phyloP scores from a whole-genome alignment of 1,140 invertebrate genomes.

The Aphis gossypii region DNA sequence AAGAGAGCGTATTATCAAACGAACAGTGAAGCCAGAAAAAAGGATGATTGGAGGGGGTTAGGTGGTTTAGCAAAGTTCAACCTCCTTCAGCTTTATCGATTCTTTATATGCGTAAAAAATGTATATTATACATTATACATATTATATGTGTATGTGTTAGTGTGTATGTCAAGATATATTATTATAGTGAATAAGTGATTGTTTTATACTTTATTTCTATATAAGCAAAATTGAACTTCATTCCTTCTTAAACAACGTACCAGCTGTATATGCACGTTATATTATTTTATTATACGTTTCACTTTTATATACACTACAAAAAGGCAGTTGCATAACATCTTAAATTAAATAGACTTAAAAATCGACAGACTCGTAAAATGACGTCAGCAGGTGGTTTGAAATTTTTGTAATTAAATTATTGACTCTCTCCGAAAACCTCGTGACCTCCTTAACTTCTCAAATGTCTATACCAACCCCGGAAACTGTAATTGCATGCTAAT shows the following conservation, averaged over 20 bases:
- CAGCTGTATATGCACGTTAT: neutral
- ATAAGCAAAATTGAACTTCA: neutral
- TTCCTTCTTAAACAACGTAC: neutral
- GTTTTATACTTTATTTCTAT: constrained; percentile 28
- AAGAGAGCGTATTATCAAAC: constrained; percentile 46
- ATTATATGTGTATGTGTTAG: neutral
- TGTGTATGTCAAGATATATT: constrained; percentile 18
- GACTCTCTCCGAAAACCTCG: constrained; percentile 37
- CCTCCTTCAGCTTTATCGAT: constrained; percentile 50
- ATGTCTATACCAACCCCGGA: neutral
- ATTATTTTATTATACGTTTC: neutral
- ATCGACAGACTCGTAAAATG: neutral
- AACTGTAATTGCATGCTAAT: constrained; percentile 21
- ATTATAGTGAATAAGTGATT: constrained; percentile 27
- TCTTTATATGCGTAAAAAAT: neutral
- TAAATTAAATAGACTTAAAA: neutral
- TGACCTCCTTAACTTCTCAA: constrained; percentile 32
- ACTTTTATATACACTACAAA: neutral
- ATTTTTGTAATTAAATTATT: constrained; percentile 48
- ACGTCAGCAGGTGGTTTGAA: constrained; percentile 44
- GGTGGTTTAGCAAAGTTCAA: constrained; percentile 20
- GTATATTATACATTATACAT: neutral
- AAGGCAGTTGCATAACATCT: neutral
- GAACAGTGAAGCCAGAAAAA: neutral
- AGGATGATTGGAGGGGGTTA: neutral